Base-by-base conservation (phyloP, 64 coral and sea anemone species). In the Montipora foliosa region DNA sequence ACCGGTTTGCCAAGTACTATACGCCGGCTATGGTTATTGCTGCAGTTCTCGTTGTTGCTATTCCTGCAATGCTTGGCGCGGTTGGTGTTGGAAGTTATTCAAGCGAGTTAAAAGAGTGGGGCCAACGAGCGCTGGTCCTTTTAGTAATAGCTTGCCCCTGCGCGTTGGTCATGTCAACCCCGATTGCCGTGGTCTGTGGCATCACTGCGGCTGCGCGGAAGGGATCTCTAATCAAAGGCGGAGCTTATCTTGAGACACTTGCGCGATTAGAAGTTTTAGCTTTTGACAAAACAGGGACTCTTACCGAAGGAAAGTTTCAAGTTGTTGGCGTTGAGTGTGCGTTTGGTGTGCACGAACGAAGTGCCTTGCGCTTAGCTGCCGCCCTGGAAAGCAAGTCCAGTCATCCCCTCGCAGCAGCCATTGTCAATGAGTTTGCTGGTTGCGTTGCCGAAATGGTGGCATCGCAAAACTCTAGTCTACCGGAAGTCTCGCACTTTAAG, bases 311-410 rank as follows among this genome's bases (percentile, higher is more conserved):
- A 52, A 89, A 99, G 79, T 95, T 99, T 77, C 98, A 99, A 77
- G 98, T 99, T 21, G 90, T 94, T n/a, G 91, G 94, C 71, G 93
- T 98, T 37, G 94, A 90, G 19, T 95, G 91, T 62, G 51, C 77
- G 51, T 87, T 93, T 98, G 90, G 84, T 10, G 74, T 78, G 45
- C 82, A 92, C 24, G 98, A 99, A 77, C 88, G 98, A 55, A 86
- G 94, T 21, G 88, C 83, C 3, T 67, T 99, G 6, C 95, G 98
- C 69, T 74, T 96, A 45, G 95, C 95, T 47, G 98, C 98, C 14
- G 98, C 94, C 9, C 49, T 99, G 17, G 98, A 99, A 67, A 96
- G 98, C 66, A 99, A 99, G 68, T 96, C 98, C 57, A 95, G 84
- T 12, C 98, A 99, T 49, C 98, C 98, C 16, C 88, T 99, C 8